Evolutionary conservation across 2,797 vertebrate species (phyloP), one percentile per base, ranked within the genome.

Genomic region (Poecilia gillii): DNA sequence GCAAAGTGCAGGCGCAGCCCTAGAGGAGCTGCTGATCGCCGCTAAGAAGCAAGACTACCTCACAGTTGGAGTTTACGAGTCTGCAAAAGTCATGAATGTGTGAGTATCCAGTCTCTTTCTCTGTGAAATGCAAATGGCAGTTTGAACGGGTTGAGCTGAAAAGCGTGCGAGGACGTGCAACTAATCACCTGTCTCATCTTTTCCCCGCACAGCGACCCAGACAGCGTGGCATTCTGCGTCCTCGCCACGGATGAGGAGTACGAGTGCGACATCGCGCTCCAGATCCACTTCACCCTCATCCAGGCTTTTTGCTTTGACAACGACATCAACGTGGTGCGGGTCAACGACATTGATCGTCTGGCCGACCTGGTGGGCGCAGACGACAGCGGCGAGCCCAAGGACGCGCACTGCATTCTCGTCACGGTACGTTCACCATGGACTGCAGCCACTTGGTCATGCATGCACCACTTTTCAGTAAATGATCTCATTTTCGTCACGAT

Each of bases 291-390:
- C 92, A 99, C 98, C 0, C 95, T 99, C 77, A 99, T 99, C 85
- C 98, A 99, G 90, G 97, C 98, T 0, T 99, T 99, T 91, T 99
- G 98, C 93, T 99, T 99, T 28, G 98, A 99, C 89, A 99, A 99
- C 66, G 97, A 98, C 92, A 98, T 99, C 59, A 98, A 99, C 94
- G 97, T 99, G 8, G 98, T 99, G 82, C 94, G 98, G 0, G 97
- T 99, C 59, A 97, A 96, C 20, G 97, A 99, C 73, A 96, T 97
- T 72, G 96, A 95, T 85, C 95, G 97, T 64, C 95, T 99, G 81
- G 97, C 96, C 0, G 95, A 95, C 45, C 96, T 99, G 76, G 95
- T 99, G 89, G 96, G 96, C 43, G 89, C 94, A 3, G 96, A 96
- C 45, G 96, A 97, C 47, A 91, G 95, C 0, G 97, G 96, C n/a